These are phyloP conservation scores for Sternarchorhynchus goeldii DNA, from an alignment of 2,797 vertebrate genomes.

Conservation along the genomic window DNA sequence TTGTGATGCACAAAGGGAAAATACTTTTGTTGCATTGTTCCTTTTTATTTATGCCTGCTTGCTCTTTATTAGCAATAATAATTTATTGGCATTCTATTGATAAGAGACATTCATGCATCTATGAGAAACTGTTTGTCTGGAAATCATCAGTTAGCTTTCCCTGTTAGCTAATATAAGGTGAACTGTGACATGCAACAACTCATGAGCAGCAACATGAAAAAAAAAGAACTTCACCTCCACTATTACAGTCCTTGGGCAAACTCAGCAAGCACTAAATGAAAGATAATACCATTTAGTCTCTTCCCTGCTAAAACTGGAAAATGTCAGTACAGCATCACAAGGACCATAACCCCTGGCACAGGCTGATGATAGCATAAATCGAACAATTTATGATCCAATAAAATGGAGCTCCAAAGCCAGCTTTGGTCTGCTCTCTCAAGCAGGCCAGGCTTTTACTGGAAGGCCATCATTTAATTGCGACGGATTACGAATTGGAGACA, in stretches of 20 bases:
- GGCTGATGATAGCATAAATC: constrained; percentile 47
- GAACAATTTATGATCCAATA: constrained; percentile 46
- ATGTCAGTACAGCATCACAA: constrained; percentile 26
- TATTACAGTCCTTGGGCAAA: constrained; percentile 20
- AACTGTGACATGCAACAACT: background rate
- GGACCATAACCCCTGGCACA: constrained; percentile 35
- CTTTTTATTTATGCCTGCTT: background rate
- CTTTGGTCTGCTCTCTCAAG: constrained; percentile 37
- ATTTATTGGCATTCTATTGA: background rate
- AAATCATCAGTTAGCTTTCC: background rate
- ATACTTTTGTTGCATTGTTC: background rate
- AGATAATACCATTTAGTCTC: constrained; percentile 42
- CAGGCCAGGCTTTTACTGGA: constrained; percentile 26
- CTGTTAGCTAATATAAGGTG: constrained; percentile 10
- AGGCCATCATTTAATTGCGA: constrained; percentile 37
- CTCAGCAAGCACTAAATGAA: constrained; percentile 37
- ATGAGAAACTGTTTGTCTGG: background rate
- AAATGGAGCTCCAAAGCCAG: constrained; percentile 39
- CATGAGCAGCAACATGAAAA: background rate
- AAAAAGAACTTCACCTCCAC: constrained; percentile 22
- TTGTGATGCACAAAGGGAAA: too few species aligned
- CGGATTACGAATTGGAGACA: constrained; percentile 29
- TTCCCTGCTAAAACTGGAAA: constrained; percentile 32
- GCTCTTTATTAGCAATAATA: background rate
- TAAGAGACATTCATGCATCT: background rate